Base-by-base conservation (phyloP, 2,888 invertebrate species). In the Apotomis capreana region DNA sequence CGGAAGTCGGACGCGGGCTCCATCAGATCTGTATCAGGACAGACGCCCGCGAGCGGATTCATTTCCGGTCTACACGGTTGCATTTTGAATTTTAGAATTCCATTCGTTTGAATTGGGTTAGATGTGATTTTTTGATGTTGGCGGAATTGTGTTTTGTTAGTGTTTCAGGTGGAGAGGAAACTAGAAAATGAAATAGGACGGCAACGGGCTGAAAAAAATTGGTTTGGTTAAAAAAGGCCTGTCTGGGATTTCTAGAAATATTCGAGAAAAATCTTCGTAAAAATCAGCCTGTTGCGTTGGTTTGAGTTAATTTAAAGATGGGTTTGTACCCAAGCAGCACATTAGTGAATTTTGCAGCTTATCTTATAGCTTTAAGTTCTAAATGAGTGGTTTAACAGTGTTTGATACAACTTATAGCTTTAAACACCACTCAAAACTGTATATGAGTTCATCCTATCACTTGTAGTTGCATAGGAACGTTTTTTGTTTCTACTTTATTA, bases 11-110 rank as follows among this genome's bases (percentile, higher is more conserved):
- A 87, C 87, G 85, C 84, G 85, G 80, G 84, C 88, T 89, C 89
- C 88, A 91, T 90, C 91, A 90, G 92, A 92, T 92, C 91, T 83
- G 84, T 92, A 92, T 92, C 92, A 88, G 83, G 84, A 86, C 86
- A 87, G 89, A 87, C 87, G 89, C 86, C 69, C 87, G 88, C 89
- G 86, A 87, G 85, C 88, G 89, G 87, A 89, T 92, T 92, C 91
- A 92, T 92, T 92, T 92, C 92, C 91, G 90, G 85, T 87, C 81
- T 85, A 86, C 72, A 72, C 84, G 82, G 89, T 86, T 89, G 90
- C 89, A 89, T 90, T 90, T 89, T 89, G 89, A 89, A 89, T 90
- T 89, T 89, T 83, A 85, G 88, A 89, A 87, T 88, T 83, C 82
- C 81, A 84, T 86, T 86, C 84, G 79, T 74, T 75, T 75, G 82